Evolutionary conservation across 2,113 vertebrate species (phyloP), one percentile per base, ranked within the genome.

Genomic region (Atherinomorus stipes): DNA sequence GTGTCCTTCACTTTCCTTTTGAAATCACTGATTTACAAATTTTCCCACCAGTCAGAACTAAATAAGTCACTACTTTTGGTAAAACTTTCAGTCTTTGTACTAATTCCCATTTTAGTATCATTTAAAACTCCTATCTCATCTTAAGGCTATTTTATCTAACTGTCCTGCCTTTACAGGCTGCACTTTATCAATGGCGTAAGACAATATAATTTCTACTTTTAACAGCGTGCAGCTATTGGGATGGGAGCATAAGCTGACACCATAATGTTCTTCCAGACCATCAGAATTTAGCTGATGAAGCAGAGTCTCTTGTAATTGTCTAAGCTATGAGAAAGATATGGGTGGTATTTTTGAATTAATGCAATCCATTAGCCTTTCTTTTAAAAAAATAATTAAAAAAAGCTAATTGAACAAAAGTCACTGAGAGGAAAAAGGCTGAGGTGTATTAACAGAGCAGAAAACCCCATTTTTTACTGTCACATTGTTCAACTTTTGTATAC

Each of bases 221-320:
- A 68, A 73, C 44, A 47, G 37, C 69, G 73, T 31, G 67, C 40
- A 76, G 37, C 57, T 50, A 54, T 66, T 42, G 40, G 49, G 74
- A 64, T 78, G 65, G 40, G 53, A 64, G 65, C 60, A 73, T 31
- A 57, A 69, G 57, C 73, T 13, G 7, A 38, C 71, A 69, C 45
- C 81, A 85, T 70, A 85, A 83, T 60, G 64, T 79, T 74, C 74
- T 76, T 63, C 42, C 45, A 49, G 21, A 25, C 52, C 15, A 71
- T 53, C 16, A 50, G 42, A 75, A 80, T 91, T 45, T 11, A 59
- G 84, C 75, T 87, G 82, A 91, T 78, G 44, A 84, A 80, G 85
- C 85, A 84, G 25, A 74, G 51, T 74, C 10, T 59, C 28, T 26
- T 71, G 44, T 77, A 75, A 81, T 72, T 81, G 79, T 64, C 47